Evolutionary conservation across 1,140 invertebrate genomes (phyloP).

Genomic region (Sipha flava): DNA sequence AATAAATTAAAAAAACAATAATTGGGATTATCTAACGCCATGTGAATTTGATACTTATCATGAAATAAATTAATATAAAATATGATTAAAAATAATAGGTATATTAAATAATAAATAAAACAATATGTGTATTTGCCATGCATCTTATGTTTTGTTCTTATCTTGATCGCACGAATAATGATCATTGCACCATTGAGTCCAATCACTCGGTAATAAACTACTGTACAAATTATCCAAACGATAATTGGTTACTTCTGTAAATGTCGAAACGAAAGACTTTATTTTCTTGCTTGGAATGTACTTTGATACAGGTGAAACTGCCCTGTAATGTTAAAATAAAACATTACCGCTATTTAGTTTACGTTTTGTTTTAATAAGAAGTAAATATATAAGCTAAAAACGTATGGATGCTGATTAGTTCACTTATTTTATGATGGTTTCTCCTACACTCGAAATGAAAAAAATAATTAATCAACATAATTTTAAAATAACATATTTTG

Average conservation of each 20-base stretch:
- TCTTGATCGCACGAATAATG: background rate
- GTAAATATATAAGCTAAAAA: too few species aligned
- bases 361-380: background rate
- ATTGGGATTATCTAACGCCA: too few species aligned
- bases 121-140: background rate
- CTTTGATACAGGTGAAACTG: background rate
- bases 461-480: too few species aligned
- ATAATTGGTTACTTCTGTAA: background rate
- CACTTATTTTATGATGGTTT: too few species aligned
- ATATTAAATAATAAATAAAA: background rate
- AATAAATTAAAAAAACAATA: too few species aligned
- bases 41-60: too few species aligned
- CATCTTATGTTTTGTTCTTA: background rate
- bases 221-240: constrained; percentile 3
- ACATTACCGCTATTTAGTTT: too few species aligned
- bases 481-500: too few species aligned
- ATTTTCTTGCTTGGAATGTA: background rate
- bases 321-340: background rate
- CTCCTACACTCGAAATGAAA: too few species aligned
- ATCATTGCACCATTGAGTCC: background rate
- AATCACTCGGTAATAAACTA: background rate
- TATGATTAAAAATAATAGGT: background rate
- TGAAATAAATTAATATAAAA: too few species aligned
- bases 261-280: background rate
- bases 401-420: too few species aligned